phyloP scores from a whole-genome alignment of 2,797 vertebrate genomes.

The Chiroxiphia lanceolata region DNA sequence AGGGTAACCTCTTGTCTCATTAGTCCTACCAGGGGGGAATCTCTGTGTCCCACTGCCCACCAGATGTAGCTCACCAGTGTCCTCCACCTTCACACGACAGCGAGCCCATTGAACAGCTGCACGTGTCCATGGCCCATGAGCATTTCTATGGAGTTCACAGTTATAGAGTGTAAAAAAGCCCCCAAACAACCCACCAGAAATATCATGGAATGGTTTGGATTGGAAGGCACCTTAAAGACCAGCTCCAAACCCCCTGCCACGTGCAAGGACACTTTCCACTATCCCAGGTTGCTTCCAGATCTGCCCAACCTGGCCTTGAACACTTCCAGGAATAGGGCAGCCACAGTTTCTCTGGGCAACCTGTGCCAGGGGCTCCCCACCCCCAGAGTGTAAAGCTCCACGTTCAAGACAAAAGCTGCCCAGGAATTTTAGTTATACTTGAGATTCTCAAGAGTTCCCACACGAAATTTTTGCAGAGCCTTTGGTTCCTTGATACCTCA shows the following conservation, averaged over 20 bases:
- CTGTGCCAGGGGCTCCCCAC: rapidly evolving
- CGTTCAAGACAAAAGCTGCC: background rate
- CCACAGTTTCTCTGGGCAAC: background rate
- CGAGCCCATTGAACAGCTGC: rapidly evolving
- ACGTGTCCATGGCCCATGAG: background rate
- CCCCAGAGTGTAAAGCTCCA: background rate
- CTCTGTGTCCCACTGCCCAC: background rate
- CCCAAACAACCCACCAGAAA: background rate
- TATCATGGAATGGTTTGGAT: background rate
- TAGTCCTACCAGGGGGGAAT: background rate
- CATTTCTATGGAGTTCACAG: background rate
- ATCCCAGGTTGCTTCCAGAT: rapidly evolving
- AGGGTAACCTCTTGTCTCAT: background rate
- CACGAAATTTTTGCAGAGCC: background rate
- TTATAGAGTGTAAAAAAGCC: rapidly evolving
- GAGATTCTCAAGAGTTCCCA: background rate
- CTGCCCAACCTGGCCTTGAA: rapidly evolving
- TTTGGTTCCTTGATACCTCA: background rate
- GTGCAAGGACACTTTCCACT: rapidly evolving
- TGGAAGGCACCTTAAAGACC: background rate
- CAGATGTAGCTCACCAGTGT: background rate
- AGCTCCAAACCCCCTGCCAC: rapidly evolving
- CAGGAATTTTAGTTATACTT: background rate
- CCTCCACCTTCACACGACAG: background rate
- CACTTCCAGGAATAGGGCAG: background rate